These are phyloP conservation scores for Lepidochrysops patricia DNA, from an alignment of 2,888 invertebrate species.

Conservation along the genomic window DNA sequence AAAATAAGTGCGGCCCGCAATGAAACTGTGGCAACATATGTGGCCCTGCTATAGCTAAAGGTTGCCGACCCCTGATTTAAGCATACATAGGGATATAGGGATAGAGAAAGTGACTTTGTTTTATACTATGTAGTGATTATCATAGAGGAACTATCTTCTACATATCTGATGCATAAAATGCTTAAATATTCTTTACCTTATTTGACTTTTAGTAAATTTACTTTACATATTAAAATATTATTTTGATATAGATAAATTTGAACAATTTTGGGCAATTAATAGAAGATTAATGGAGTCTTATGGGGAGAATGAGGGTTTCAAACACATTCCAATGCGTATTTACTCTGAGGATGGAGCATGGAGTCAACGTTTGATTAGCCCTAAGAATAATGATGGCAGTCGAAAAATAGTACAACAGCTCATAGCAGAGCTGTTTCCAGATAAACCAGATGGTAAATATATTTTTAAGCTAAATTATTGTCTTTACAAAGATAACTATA, in stretches of 20 bases:
- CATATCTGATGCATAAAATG: too few relatives aligned
- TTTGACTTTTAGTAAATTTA: too few relatives aligned
- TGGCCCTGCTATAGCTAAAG: too few relatives aligned
- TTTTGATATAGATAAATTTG: constrained; percentile 87
- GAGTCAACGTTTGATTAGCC: constrained; percentile 83
- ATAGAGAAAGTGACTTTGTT: too few relatives aligned
- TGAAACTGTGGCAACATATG: too few relatives aligned
- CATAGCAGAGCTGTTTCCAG: constrained; percentile 80
- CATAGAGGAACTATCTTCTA: not conserved
- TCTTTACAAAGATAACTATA: too few relatives aligned
- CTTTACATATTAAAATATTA: too few relatives aligned
- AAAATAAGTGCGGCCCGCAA: too few relatives aligned
- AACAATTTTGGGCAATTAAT: constrained; percentile 99
- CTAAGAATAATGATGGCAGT: constrained; percentile 83
- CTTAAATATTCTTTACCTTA: too few relatives aligned
- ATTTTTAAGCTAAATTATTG: not conserved
- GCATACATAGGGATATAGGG: too few relatives aligned
- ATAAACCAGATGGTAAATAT: constrained; percentile 49
- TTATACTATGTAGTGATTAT: too few relatives aligned
- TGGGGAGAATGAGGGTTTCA: constrained; percentile 86
- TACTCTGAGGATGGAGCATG: constrained; percentile 83
- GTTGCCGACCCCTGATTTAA: too few relatives aligned
- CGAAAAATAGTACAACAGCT: constrained; percentile 82
- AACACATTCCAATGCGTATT: constrained; percentile 91
- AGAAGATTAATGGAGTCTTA: constrained; percentile 93